phyloP scores from a whole-genome alignment of 2,888 invertebrate genomes.

The Herminia tarsipennalis region DNA sequence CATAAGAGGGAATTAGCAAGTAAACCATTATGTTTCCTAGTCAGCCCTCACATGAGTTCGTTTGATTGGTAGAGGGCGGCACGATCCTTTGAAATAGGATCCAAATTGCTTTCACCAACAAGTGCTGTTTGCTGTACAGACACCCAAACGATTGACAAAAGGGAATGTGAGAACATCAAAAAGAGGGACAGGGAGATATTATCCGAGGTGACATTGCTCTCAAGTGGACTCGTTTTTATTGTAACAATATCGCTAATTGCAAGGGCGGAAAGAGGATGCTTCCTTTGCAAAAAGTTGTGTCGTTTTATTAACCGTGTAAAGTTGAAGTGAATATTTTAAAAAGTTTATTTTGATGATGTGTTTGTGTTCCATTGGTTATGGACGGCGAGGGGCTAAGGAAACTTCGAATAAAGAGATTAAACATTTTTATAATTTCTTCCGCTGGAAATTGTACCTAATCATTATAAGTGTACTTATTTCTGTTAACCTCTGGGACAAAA shows the following conservation, averaged over 20 bases:
- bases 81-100: slow-evolving; percentile 39
- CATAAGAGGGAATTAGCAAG: slow-evolving; percentile 27
- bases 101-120: slow-evolving; percentile 45
- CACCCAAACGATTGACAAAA: slow-evolving; percentile 43
- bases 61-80: slow-evolving; percentile 30
- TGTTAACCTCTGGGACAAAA: too few relatives aligned
- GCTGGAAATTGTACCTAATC: too few relatives aligned
- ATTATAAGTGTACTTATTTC: too few relatives aligned
- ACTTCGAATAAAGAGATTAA: neutral
- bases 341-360: slow-evolving; percentile 3
- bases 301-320: slow-evolving; percentile 10
- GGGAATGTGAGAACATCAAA: slow-evolving; percentile 42
- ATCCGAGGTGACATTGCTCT: slow-evolving; percentile 27
- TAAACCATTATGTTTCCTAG: slow-evolving; percentile 37
- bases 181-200: slow-evolving; percentile 26
- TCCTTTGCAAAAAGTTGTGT: slow-evolving; percentile 7
- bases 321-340: slow-evolving; percentile 11
- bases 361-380: slow-evolving; percentile 2
- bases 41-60: slow-evolving; percentile 23
- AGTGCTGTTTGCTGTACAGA: slow-evolving; percentile 43
- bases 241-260: slow-evolving; percentile 42
- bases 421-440: too few relatives aligned
- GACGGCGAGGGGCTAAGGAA: neutral
- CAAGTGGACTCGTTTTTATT: slow-evolving; percentile 39
- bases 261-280: slow-evolving; percentile 14